Conservation (phyloP, 1,140 invertebrate genomes). For the Phocides pigmalion region DNA sequence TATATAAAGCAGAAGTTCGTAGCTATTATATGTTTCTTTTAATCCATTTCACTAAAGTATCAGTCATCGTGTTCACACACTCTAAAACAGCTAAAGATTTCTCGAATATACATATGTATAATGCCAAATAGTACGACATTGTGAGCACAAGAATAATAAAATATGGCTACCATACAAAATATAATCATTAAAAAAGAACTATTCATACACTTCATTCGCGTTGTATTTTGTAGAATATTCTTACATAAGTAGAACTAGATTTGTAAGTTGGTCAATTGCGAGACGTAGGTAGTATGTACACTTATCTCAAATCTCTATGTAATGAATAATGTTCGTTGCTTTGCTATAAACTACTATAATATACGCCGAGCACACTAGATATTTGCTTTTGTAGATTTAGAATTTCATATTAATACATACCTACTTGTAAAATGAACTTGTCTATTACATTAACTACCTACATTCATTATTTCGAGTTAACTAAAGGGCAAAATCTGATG, state of each 20-base stretch:
- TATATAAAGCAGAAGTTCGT: neutral
- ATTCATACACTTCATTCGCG: conserved; percentile 31
- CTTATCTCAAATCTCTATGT: conserved; percentile 58
- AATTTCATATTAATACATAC: conserved; percentile 40
- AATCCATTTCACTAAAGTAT: neutral
- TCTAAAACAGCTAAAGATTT: neutral
- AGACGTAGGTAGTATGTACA: conserved; percentile 57
- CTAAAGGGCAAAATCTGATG: neutral
- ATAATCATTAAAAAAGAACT: neutral
- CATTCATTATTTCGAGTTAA: neutral
- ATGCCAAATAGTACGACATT: neutral
- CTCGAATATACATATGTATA: conserved; percentile 3
- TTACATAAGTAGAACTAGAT: conserved; percentile 61
- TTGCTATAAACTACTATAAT: conserved; percentile 55
- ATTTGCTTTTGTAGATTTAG: conserved; percentile 70
- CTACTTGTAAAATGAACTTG: conserved; percentile 37
- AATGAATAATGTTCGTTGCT: conserved; percentile 58
- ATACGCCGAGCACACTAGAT: conserved; percentile 57
- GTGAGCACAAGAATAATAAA: neutral
- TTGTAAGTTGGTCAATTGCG: conserved; percentile 78
- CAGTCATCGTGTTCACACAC: conserved; percentile 9
- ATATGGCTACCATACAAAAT: neutral
- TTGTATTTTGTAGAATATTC: conserved; percentile 53
- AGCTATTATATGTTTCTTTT: conserved; percentile 1
- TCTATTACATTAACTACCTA: conserved; percentile 20